Base-by-base conservation (phyloP, 1,140 invertebrate genomes). In the Trinorchestia longiramus region DNA sequence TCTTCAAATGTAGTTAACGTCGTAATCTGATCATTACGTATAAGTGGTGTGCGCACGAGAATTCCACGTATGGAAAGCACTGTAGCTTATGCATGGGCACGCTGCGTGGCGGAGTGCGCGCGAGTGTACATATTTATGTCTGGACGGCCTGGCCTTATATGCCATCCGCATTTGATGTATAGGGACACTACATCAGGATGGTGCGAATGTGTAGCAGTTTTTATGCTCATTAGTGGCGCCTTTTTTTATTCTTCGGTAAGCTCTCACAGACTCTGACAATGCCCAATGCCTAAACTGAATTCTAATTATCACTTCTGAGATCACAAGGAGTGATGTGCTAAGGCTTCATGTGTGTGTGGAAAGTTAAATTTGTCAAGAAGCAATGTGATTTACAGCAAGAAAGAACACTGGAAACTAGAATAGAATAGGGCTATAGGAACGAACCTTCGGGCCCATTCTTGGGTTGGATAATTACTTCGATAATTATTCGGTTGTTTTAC, bases 61-160 rank as follows among this genome's bases (percentile, higher is more conserved):
- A 42, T 90, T 42, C 88, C 36, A 90, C 88, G 28, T 43, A 4
- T 42, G 11, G 88, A 87, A 36, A 42, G 88, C 88, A 42, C 15
- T 17, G 88, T 43, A 90, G 62, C 41, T 90, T 42, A 90, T 90
- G 88, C 88, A 43, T 19, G 43, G 11, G 23, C 88, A 90, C 88
- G 88, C 43, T 42, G 43, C 42, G 41, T 90, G 36, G 88, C 3
- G 3, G n/a, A 28, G 88, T n/a, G 87, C 40, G 8, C 87, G 87
- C 41, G 87, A 6, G 41, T 90, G 88, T 43, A 90, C 88, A 90
- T 90, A 90, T 90, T 90, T 4, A 90, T 90, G 43, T 90, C 88
- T 42, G 41, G 15, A 36, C 88, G 41, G n/a, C 11, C 8, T 17
- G 88, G 28, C 41, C 88, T 4, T 90, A 11, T 90, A 43, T 90